Evolutionary conservation across 23 tunicate genomes (phyloP).

Genomic region (Trididemnum nubilum): DNA sequence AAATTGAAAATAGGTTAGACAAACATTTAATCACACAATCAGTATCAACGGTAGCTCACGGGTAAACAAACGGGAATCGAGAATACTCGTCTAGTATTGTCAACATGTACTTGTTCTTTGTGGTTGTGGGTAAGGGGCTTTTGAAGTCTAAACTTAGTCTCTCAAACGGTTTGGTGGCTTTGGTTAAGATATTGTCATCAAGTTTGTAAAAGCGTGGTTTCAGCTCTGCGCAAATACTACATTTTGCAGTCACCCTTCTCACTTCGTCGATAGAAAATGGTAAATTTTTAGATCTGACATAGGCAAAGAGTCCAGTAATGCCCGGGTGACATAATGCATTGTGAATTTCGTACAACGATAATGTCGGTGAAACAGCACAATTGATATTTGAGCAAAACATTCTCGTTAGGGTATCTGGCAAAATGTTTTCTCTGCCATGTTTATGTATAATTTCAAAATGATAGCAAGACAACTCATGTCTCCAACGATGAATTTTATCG

Average conservation of each 20-base stretch:
- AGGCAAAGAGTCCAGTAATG: neutral
- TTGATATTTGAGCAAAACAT: neutral
- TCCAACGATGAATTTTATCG: neutral
- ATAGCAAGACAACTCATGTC: neutral
- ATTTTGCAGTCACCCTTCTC: neutral
- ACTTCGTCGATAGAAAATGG: neutral
- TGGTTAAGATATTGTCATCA: neutral
- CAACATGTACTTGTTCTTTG: neutral
- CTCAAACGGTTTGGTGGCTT: neutral
- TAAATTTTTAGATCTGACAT: neutral
- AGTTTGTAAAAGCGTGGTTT: neutral
- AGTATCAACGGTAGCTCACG: too few species aligned
- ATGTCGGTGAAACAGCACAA: too few species aligned
- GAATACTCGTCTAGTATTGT: too few species aligned
- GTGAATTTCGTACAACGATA: neutral
- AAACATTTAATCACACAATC: too few species aligned
- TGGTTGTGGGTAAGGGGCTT: neutral
- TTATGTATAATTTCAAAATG: neutral
- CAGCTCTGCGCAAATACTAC: neutral
- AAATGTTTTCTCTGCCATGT: neutral
- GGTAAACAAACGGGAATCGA: too few species aligned
- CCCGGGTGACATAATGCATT: neutral
- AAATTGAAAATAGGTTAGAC: too few species aligned
- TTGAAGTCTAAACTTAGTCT: neutral
- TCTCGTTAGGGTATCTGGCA: neutral